Evolutionary conservation across 1,140 invertebrate species (phyloP), one percentile per base, ranked within the genome.

Genomic region (Cataglyphis hispanica): DNA sequence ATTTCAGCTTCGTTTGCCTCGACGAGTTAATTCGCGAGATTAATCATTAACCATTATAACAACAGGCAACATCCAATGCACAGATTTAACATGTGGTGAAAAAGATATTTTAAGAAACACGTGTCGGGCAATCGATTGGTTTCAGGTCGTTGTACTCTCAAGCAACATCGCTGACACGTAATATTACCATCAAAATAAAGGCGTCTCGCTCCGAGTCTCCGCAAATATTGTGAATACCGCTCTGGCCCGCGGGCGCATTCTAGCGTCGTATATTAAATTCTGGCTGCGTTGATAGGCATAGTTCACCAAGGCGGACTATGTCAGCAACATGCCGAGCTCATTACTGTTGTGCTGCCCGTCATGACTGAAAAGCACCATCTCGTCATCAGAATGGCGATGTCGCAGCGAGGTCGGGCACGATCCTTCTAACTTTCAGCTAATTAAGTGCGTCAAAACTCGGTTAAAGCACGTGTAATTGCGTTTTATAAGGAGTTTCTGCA

Each of bases 371-470:
- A 87, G 87, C 74, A 46, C 61, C 76, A 6, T 31, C 50, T 19
- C 70, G 37, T 8, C 60, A 40, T 40, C 25, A 53, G 64, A 67
- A 84, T 61, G 60, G 13, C 66, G 60, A 89, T 77, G 76, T 88
- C 77, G 75, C 46, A 46, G 66, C 16, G 50, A 76, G 8, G 66
- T 72, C 34, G 25, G 70, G 53, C 64, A 13, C 63, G 50, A 50
- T 40, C 58, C 50, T 46, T 34, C 84, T 31, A 92, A 92, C 89
- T 92, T 91, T 90, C 69, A 25, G 69, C 80, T 91, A 92, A 93
- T 92, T 91, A 92, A 92, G 91, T 91, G 87, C 91, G 90, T 90
- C 86, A 84, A 91, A 92, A 91, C 90, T 92, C 88, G 84, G 86
- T 89, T 92, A 84, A 91, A 86, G 78, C 81, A 2, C 40, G 85